These are phyloP conservation scores for Drosophila colorata DNA, from an alignment of 2,888 invertebrate genomes.

Conservation along the genomic window DNA sequence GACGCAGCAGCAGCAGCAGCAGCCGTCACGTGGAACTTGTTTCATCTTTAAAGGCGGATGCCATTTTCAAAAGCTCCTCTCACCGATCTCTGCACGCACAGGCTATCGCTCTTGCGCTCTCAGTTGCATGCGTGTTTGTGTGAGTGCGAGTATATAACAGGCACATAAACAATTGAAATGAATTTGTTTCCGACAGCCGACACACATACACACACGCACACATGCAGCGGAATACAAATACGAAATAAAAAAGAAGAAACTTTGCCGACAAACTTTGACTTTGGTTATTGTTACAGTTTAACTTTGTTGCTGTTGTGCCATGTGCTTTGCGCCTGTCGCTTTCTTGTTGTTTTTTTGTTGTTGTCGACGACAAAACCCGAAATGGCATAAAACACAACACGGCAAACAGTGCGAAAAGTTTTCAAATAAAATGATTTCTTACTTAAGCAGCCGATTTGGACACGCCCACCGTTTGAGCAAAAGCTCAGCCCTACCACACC, in stretches of 20 bases:
- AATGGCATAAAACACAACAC: conserved; percentile 17
- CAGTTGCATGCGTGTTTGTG: conserved; percentile 2
- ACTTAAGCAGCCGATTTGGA: conserved; percentile 65
- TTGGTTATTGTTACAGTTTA: conserved; percentile 81
- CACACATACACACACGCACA: conserved; percentile 16
- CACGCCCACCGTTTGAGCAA: conserved; percentile 25
- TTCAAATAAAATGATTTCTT: conserved; percentile 79
- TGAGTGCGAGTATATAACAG: conserved; percentile 19
- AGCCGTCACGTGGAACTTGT: conserved; percentile 48
- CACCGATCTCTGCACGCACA: conserved; percentile 19
- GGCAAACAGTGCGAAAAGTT: conserved; percentile 49
- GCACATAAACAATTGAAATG: conserved; percentile 74
- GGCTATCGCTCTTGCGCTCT: conserved; percentile 10
- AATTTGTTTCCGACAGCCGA: conserved; percentile 71
- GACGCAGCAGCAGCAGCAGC: conserved; percentile 19
- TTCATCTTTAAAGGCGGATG: conserved; percentile 53
- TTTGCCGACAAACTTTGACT: conserved; percentile 80
- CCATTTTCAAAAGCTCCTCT: conserved; percentile 28
- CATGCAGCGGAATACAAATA: conserved; percentile 42
- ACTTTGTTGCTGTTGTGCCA: conserved; percentile 69
- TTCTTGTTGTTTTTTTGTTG: conserved; percentile 26
- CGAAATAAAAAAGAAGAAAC: conserved; percentile 48
- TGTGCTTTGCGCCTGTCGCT: conserved; percentile 48
- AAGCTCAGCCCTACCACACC: background rate
- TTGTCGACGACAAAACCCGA: conserved; percentile 29